Evolutionary conservation across 2,113 vertebrate species (phyloP).

Genomic region (Cyanoliseus patagonus): DNA sequence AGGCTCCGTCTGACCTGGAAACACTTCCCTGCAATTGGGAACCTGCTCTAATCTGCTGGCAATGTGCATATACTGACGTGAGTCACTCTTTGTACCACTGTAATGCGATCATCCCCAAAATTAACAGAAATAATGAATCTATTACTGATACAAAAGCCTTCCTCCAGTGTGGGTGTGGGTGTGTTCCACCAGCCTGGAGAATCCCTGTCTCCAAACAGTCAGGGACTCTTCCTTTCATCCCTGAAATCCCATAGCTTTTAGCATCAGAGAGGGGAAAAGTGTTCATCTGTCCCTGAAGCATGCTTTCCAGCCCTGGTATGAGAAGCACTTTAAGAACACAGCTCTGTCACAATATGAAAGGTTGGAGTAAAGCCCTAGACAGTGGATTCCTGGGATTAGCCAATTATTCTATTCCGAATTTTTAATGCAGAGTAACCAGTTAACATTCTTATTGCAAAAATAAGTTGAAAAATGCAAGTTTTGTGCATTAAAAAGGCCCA

Average conservation of each 20-base stretch:
- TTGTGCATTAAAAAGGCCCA: neutral
- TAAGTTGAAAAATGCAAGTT: neutral
- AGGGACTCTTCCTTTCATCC: neutral
- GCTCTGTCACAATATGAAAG: neutral
- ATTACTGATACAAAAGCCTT: neutral
- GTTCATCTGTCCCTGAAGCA: neutral
- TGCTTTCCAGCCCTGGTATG: neutral
- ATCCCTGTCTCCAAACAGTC: neutral
- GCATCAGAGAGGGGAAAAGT: neutral
- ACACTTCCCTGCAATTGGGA: neutral
- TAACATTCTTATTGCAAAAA: neutral
- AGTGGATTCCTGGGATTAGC: neutral
- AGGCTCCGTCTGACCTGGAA: neutral
- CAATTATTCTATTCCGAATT: neutral
- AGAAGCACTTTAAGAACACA: neutral
- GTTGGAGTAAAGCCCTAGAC: neutral
- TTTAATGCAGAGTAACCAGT: neutral
- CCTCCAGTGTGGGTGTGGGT: neutral
- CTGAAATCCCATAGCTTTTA: neutral
- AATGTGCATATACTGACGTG: fast-evolving
- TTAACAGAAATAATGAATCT: neutral
- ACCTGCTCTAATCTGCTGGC: neutral
- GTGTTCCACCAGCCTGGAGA: neutral
- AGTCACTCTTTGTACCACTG: neutral
- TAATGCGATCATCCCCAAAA: neutral